A percentile compares a stretch with the other conserved stretches of the same genome.
phyloP scores from a whole-genome alignment of 2,113 vertebrate species.

The Rhinoptilus africanus region DNA sequence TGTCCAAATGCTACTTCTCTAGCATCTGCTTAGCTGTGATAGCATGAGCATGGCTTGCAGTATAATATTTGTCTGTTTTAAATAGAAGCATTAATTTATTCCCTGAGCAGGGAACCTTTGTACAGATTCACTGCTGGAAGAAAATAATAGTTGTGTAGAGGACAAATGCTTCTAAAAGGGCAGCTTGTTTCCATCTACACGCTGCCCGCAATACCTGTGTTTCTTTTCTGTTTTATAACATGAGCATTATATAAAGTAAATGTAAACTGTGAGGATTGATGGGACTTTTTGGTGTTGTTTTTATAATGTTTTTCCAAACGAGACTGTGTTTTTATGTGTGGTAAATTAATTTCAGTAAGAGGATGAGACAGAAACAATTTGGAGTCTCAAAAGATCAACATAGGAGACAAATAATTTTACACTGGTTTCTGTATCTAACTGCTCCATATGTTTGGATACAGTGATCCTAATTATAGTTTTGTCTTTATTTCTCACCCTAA shows the following conservation, averaged over 20 bases:
- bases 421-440: background rate
- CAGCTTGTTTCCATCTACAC: background rate
- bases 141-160: conserved; percentile 19
- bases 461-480: background rate
- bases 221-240: background rate
- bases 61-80: conserved; percentile 19
- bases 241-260: background rate
- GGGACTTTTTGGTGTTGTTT: background rate
- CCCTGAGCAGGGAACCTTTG: conserved; percentile 38
- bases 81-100: conserved; percentile 60
- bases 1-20: background rate
- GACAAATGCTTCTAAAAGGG: conserved; percentile 7
- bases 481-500: background rate
- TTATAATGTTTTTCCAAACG: background rate
- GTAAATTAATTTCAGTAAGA: background rate
- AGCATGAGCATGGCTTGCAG: background rate
- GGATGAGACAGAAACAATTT: background rate
- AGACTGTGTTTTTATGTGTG: background rate
- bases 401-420: background rate
- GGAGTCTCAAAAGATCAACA: background rate
- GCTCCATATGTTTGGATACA: background rate
- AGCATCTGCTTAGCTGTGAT: conserved; percentile 37
- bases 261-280: background rate
- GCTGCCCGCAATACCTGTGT: background rate
- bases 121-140: conserved; percentile 7